Evolutionary conservation across 1,140 invertebrate genomes (phyloP).

Genomic region (Pinna nobilis): DNA sequence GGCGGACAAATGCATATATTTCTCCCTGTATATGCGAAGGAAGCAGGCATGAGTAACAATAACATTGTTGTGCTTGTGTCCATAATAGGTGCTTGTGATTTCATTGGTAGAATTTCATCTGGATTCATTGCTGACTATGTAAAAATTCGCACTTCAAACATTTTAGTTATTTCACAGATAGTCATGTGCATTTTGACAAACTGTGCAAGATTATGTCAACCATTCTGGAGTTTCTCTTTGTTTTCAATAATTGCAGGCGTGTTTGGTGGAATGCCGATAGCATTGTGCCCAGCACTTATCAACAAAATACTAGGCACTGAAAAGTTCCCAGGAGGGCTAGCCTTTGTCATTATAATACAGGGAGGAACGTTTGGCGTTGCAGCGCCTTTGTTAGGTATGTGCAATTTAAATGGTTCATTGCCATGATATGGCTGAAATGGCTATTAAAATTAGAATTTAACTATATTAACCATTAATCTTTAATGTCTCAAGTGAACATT

Average conservation of each 20-base stretch:
- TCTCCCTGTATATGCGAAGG: not conserved
- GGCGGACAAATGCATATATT: not conserved
- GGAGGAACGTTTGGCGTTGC: not conserved
- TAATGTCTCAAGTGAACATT: not conserved
- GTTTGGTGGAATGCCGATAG: slow-evolving; percentile 23
- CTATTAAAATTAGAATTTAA: not conserved
- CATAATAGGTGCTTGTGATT: not conserved
- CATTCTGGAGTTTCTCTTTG: not conserved
- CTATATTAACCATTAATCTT: not conserved
- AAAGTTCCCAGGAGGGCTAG: slow-evolving; percentile 23
- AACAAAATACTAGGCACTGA: slow-evolving; percentile 30
- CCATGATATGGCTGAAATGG: no score
- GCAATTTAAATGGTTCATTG: no score
- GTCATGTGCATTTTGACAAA: not conserved
- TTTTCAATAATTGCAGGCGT: slow-evolving; percentile 31
- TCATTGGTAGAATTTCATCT: not conserved
- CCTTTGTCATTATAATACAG: slow-evolving; percentile 30
- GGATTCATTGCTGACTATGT: not conserved
- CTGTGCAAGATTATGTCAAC: not conserved
- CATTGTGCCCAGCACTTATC: slow-evolving; percentile 25
- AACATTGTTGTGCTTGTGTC: not conserved
- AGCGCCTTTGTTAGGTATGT: slow-evolving; percentile 23
- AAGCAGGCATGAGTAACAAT: not conserved
- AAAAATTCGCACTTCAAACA: not conserved
- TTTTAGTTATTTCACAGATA: not conserved